These are phyloP conservation scores for Hydrocynus forskahlii DNA, from an alignment of 2,797 vertebrate genomes.

Conservation along the genomic window DNA sequence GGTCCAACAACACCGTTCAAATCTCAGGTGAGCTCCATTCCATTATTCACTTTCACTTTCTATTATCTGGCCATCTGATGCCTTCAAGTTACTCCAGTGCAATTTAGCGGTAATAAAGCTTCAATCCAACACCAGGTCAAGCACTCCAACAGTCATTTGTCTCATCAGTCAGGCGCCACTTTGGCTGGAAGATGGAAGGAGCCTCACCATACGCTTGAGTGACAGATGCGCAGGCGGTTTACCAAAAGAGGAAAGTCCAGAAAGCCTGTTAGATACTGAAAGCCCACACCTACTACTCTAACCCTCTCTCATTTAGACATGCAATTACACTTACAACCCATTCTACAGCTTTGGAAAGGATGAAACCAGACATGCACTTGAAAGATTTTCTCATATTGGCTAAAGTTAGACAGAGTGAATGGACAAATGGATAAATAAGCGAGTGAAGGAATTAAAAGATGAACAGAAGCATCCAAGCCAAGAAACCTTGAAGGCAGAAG, in stretches of 20 bases:
- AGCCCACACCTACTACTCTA: background rate
- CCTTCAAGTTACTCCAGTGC: background rate
- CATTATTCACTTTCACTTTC: slow-evolving; percentile 10
- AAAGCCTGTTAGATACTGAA: background rate
- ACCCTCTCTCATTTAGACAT: background rate
- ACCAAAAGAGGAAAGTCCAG: background rate
- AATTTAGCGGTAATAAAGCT: slow-evolving; percentile 15
- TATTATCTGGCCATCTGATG: background rate
- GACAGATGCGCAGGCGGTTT: background rate
- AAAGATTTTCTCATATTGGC: background rate
- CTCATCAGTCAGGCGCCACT: slow-evolving; percentile 19
- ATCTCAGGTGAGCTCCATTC: slow-evolving; percentile 7
- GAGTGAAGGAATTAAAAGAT: slow-evolving; percentile 5
- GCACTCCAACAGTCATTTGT: background rate
- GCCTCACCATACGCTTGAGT: background rate
- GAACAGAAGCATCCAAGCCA: slow-evolving; percentile 23
- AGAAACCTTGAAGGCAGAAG: slow-evolving; percentile 23
- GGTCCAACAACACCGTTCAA: background rate
- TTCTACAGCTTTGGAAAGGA: background rate
- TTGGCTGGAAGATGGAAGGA: background rate
- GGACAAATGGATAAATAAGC: slow-evolving; percentile 1
- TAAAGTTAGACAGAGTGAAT: background rate
- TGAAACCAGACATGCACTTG: background rate
- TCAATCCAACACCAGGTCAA: background rate
- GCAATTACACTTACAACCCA: background rate